Evolutionary conservation across 2,113 vertebrate genomes (phyloP).

Genomic region (Synchiropus splendidus): DNA sequence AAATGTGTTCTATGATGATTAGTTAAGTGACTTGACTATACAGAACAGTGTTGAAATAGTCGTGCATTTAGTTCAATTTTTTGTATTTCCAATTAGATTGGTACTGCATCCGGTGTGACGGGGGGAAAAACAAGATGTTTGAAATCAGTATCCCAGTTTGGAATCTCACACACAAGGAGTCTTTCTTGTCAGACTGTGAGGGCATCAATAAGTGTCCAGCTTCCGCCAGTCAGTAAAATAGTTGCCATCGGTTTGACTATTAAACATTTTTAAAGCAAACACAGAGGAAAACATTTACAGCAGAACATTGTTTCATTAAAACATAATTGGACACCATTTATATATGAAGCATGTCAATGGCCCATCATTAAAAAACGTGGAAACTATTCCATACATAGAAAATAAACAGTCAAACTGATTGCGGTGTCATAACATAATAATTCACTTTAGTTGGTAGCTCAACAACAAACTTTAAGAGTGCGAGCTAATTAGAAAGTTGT

Average conservation of each 20-base stretch:
- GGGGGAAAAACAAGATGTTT: not conserved
- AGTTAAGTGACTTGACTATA: too few relatives aligned
- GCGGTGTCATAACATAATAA: too few relatives aligned
- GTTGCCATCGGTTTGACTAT: conserved; percentile 28
- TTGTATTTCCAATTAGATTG: too few relatives aligned
- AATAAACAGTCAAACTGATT: too few relatives aligned
- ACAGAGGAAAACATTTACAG: conserved; percentile 26
- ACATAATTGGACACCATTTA: not conserved
- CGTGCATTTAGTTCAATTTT: too few relatives aligned
- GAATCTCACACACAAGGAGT: not conserved
- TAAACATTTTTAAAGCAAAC: conserved; percentile 24
- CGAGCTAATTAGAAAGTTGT: too few relatives aligned
- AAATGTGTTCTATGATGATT: too few relatives aligned
- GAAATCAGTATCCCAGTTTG: not conserved
- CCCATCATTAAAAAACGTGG: not conserved
- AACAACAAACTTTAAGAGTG: too few relatives aligned
- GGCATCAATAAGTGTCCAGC: conserved; percentile 13
- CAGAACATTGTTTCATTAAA: not conserved
- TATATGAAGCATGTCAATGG: not conserved
- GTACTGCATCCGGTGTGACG: too few relatives aligned
- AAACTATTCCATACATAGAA: too few relatives aligned
- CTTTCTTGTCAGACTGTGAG: not conserved
- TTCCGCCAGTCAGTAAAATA: conserved; percentile 5
- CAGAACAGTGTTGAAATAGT: too few relatives aligned
- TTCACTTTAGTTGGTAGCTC: too few relatives aligned